phyloP scores from a whole-genome alignment of 2,797 vertebrate species.

The Anguilla pacifica region DNA sequence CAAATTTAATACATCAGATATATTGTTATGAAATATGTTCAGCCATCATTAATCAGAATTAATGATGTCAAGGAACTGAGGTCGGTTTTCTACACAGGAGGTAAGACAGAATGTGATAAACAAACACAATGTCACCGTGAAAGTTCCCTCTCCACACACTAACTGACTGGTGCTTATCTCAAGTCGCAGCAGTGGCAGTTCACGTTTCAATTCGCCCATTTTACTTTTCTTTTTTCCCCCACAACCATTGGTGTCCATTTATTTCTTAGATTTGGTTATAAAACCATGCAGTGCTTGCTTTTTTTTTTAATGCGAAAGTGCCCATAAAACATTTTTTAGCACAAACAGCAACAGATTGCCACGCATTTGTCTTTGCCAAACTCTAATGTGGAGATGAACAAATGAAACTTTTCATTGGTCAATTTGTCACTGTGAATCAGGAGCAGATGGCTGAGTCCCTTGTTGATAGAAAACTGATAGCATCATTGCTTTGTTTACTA shows the following conservation, averaged over 20 bases:
- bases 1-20: background rate
- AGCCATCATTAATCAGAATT: background rate
- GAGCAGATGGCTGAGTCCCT: constrained; percentile 54
- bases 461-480: constrained; percentile 33
- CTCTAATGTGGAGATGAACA: constrained; percentile 26
- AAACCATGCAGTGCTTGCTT: background rate
- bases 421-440: constrained; percentile 38
- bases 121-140: constrained; percentile 1
- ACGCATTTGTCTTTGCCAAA: constrained; percentile 21
- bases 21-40: background rate
- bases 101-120: background rate
- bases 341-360: constrained; percentile 38
- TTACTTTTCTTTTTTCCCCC: background rate
- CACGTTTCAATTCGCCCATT: background rate
- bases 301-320: background rate
- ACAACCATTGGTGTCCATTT: background rate
- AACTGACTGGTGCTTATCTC: background rate
- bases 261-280: background rate
- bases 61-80: background rate
- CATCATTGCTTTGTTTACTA: constrained; percentile 29
- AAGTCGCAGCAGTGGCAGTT: background rate
- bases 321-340: constrained; percentile 1
- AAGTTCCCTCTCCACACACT: constrained; percentile 2
- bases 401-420: constrained; percentile 35
- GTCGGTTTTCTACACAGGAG: background rate